Base-by-base conservation (phyloP, 2,797 vertebrate genomes). In the Caiman crocodilus region DNA sequence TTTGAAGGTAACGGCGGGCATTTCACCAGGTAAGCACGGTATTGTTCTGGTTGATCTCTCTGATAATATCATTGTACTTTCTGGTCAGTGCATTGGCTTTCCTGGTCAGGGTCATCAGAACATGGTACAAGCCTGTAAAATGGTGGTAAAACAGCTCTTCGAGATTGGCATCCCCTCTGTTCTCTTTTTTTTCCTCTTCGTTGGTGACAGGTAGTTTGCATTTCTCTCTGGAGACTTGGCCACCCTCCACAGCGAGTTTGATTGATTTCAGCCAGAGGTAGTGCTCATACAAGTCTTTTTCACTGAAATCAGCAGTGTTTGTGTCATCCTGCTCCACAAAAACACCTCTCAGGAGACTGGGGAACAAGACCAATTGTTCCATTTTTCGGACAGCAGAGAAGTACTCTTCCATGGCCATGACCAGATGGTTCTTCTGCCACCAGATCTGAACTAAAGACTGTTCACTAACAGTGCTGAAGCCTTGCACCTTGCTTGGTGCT, bases 61-160 rank as follows among this genome's bases (percentile, higher is more conserved):
- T 98, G 2, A 98, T 97, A 55, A 99, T 98, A 93, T 99, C 98
- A 98, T 98, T 98, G 95, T 99, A 99, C 93, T 98, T 98, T 28
- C 97, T 97, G 0, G 98, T 99, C 76, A 99, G 95, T 55, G 93
- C 96, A 69, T 98, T 97, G 6, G 98, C 98, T 96, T 97, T 98
- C 94, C 97, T 96, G 57, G 98, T 98, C 56, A 99, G 98, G 65
- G 96, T 94, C 7, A 90, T 97, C 90, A 99, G 98, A 94, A 99
- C 97, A 20, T 97, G 98, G 94, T 98, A 98, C 79, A 99, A 97
- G 69, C 98, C 98, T 12, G 59, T 97, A 77, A 99, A 97, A 88
- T 99, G 99, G 95, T 98, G 98, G 75, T 95, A 97, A 88, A 99
- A 98, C 50, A 98, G 97, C 5, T 96, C 96, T 96, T 99, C 98